Percentiles rank a stretch among this genome's conserved stretches.
Evolutionary conservation across 2,888 invertebrate species (phyloP).

Genomic region (Pardosa pseudoannulata): DNA sequence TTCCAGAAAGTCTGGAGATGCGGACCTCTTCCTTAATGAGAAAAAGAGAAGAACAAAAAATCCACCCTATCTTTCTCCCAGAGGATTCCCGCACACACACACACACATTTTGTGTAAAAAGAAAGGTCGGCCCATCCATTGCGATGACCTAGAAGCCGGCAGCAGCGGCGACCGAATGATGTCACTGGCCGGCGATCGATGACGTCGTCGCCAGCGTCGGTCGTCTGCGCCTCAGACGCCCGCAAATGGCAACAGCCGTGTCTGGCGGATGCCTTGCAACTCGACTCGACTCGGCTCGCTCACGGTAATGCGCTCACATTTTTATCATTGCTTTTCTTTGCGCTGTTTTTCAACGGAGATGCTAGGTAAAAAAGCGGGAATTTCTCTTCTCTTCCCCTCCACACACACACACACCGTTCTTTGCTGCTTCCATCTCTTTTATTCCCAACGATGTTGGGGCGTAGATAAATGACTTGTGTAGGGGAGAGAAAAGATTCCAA

Average conservation of each 20-base stretch:
- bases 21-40: not conserved
- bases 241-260: constrained; percentile 70
- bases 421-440: no score
- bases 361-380: no score
- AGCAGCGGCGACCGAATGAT: constrained; percentile 27
- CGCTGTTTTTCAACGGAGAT: no score
- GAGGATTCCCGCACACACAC: no score
- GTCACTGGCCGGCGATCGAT: constrained; percentile 56
- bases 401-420: no score
- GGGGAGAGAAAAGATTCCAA: no score
- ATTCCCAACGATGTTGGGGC: not conserved
- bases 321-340: not conserved
- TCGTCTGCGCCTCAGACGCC: constrained; percentile 60
- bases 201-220: constrained; percentile 66
- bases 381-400: no score
- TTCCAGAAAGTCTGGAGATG: no score
- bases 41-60: not conserved
- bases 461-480: constrained; percentile 41
- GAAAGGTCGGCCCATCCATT: constrained; percentile 32
- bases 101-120: not conserved
- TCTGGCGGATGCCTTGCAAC: constrained; percentile 38
- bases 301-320: constrained; percentile 53
- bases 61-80: not conserved
- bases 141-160: constrained; percentile 47
- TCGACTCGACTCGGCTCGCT: not conserved